Evolutionary conservation across 2,888 invertebrate species (phyloP).

Genomic region (Zele albiditarsus): DNA sequence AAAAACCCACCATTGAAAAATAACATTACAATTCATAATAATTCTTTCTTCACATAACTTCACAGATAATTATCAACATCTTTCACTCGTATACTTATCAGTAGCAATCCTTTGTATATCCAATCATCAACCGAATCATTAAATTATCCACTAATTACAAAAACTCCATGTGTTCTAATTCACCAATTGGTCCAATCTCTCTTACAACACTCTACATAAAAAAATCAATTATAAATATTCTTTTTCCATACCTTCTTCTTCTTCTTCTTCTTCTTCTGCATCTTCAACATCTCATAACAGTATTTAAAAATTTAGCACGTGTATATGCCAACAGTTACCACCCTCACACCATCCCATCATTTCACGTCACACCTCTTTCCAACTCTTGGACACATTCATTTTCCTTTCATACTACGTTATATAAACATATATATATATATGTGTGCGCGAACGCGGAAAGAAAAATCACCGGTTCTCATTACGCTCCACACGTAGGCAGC

Average conservation of each 20-base stretch:
- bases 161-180: too few relatives aligned
- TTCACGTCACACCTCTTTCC: background rate
- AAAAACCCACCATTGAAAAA: too few relatives aligned
- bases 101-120: too few relatives aligned
- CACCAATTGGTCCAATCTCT: too few relatives aligned
- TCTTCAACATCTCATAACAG: background rate
- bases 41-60: too few relatives aligned
- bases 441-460: slow-evolving; percentile 60
- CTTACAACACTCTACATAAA: too few relatives aligned
- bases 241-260: background rate
- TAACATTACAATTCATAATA: too few relatives aligned
- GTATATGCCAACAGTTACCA: slow-evolving; percentile 20
- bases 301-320: slow-evolving; percentile 18
- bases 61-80: too few relatives aligned
- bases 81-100: too few relatives aligned
- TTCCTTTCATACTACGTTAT: slow-evolving; percentile 40
- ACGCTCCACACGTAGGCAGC: slow-evolving; percentile 72
- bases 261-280: slow-evolving; percentile 2
- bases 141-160: too few relatives aligned
- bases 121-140: too few relatives aligned
- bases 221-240: background rate
- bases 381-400: slow-evolving; percentile 38
- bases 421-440: slow-evolving; percentile 7
- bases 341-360: background rate
- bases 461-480: slow-evolving; percentile 73